phyloP scores from a whole-genome alignment of 2,113 vertebrate genomes.

The Halcyon malimbica region DNA sequence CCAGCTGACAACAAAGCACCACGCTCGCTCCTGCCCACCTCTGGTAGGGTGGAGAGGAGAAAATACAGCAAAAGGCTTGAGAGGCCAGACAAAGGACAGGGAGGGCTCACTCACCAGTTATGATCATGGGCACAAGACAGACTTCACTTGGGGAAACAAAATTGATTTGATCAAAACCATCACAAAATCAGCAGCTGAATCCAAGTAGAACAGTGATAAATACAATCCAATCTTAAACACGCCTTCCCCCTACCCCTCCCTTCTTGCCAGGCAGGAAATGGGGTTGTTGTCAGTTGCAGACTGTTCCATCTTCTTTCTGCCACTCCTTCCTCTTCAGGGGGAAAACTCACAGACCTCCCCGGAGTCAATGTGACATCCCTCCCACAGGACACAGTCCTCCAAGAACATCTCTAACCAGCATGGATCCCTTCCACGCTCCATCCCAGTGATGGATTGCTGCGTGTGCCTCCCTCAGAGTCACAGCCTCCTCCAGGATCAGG shows the following conservation, averaged over 20 bases:
- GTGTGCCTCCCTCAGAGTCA: background rate
- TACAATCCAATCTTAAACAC: background rate
- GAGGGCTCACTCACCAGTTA: no score
- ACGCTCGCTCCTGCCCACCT: no score
- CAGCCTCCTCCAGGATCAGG: background rate
- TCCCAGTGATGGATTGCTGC: background rate
- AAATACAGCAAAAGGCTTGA: no score
- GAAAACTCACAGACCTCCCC: no score
- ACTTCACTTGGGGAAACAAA: background rate
- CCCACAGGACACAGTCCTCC: background rate
- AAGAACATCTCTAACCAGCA: background rate
- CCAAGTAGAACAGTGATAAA: background rate
- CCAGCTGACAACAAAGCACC: no score
- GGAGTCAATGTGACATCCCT: background rate
- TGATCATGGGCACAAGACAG: background rate
- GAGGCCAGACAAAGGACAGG: no score
- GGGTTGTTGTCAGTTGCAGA: background rate
- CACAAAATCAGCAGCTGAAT: background rate
- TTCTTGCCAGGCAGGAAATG: background rate
- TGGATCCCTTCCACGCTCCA: background rate
- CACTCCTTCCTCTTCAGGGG: background rate
- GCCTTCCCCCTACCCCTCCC: background rate
- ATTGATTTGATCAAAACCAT: background rate
- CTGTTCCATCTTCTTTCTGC: background rate
- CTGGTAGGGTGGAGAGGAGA: no score